A percentile compares a stretch with the other conserved stretches of the same genome.
Conservation (phyloP, 2,888 invertebrate genomes). For the Phengaris arion region DNA sequence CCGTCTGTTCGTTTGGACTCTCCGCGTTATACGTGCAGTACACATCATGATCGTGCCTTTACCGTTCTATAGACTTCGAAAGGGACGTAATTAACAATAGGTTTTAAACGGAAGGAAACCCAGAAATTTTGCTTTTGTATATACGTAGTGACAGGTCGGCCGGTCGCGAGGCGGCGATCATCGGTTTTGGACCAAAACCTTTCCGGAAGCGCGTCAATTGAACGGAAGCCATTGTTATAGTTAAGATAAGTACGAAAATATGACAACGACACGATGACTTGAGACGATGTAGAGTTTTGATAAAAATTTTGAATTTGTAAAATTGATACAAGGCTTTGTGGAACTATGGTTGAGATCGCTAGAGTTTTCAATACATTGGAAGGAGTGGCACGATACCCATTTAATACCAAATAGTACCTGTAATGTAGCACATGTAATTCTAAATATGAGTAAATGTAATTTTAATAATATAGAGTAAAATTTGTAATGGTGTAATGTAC, state of each 20-base stretch:
- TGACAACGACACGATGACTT: conserved; percentile 67
- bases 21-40: conserved; percentile 72
- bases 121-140: conserved; percentile 63
- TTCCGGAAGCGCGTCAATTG: conserved; percentile 65
- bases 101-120: conserved; percentile 61
- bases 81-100: conserved; percentile 80
- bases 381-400: conserved; percentile 9
- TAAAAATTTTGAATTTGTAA: conserved; percentile 47
- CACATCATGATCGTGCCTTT: conserved; percentile 80
- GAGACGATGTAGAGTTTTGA: conserved; percentile 56
- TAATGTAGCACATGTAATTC: conserved; percentile 11
- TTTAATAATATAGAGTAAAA: conserved; percentile 22
- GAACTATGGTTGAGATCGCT: neutral
- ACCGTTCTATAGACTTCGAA: conserved; percentile 78
- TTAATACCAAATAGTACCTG: conserved; percentile 10
- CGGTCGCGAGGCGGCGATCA: conserved; percentile 56
- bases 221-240: conserved; percentile 62
- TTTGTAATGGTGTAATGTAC: conserved; percentile 23
- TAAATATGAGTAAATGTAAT: conserved; percentile 13
- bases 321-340: conserved; percentile 9
- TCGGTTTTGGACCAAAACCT: conserved; percentile 65
- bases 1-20: conserved; percentile 74
- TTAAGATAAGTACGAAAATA: conserved; percentile 57
- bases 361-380: neutral
- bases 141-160: conserved; percentile 59